Conservation (phyloP, 2,888 invertebrate species). For the Nemotelus nigrinus region DNA sequence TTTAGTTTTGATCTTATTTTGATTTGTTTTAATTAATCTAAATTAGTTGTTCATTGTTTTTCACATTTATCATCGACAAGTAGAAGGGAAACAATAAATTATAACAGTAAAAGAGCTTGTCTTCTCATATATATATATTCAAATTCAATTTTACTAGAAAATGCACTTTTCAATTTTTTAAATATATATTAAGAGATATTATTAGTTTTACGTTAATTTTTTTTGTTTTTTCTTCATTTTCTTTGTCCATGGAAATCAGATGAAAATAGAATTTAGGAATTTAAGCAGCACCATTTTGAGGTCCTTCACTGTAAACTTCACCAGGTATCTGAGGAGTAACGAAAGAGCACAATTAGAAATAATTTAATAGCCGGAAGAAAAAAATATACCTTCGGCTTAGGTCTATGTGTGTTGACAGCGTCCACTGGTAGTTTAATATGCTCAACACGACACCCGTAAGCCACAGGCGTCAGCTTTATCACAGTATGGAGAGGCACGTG, state of each 20-base stretch:
- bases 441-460: constrained; percentile 97
- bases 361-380: background rate
- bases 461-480: constrained; percentile 96
- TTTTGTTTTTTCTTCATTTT: background rate
- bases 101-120: constrained; percentile 35
- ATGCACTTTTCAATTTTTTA: constrained; percentile 34
- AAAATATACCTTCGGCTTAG: constrained; percentile 81
- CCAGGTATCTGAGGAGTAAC: constrained; percentile 45
- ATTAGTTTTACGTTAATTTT: constrained; percentile 17
- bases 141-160: constrained; percentile 41
- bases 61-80: constrained; percentile 25
- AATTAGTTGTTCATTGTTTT: constrained; percentile 21
- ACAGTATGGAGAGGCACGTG: constrained; percentile 94
- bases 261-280: constrained; percentile 24
- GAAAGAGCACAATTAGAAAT: background rate
- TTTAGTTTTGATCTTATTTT: constrained; percentile 16
- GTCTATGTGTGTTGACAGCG: constrained; percentile 96
- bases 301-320: constrained; percentile 41
- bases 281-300: constrained; percentile 38
- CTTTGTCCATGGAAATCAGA: constrained; percentile 19
- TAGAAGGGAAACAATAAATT: constrained; percentile 31
- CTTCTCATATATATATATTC: background rate
- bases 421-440: constrained; percentile 90
- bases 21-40: constrained; percentile 15
- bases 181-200: constrained; percentile 25